A percentile compares a stretch with the other conserved stretches of the same genome.
These are phyloP conservation scores for Thereva nobilitata DNA, from an alignment of 2,888 invertebrate genomes.

Conservation along the genomic window DNA sequence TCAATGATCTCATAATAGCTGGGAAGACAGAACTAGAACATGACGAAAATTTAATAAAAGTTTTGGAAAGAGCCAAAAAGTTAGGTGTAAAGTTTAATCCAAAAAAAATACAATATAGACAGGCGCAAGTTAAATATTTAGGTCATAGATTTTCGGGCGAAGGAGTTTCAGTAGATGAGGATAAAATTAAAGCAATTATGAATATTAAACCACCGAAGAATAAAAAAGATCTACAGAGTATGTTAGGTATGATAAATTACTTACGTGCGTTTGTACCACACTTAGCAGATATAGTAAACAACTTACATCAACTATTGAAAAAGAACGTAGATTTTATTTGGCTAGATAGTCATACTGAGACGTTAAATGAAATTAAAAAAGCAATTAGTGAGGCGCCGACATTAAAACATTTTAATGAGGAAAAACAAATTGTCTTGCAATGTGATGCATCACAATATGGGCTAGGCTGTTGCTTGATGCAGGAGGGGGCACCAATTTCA, in stretches of 20 bases:
- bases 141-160: slow-evolving; percentile 14
- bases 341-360: no score
- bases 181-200: slow-evolving; percentile 8
- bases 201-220: slow-evolving; percentile 14
- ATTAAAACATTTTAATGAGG: no score
- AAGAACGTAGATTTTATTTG: neutral
- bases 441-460: no score
- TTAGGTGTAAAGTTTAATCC: slow-evolving; percentile 28
- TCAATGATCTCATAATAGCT: no score
- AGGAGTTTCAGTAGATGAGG: slow-evolving; percentile 16
- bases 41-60: neutral
- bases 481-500: no score
- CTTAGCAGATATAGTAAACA: slow-evolving; percentile 9
- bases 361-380: no score
- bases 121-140: slow-evolving; percentile 12
- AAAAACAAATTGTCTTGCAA: no score
- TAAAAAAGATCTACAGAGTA: slow-evolving; percentile 31
- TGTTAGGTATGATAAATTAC: slow-evolving; percentile 30
- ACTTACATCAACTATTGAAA: slow-evolving; percentile 19
- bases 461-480: no score
- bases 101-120: slow-evolving; percentile 15
- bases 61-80: no score
- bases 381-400: neutral
- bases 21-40: no score
- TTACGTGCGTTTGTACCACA: slow-evolving; percentile 25